Percentiles rank a stretch among this genome's conserved stretches.
Evolutionary conservation across 2,888 invertebrate genomes (phyloP).

Genomic region (Coelinius sp.): DNA sequence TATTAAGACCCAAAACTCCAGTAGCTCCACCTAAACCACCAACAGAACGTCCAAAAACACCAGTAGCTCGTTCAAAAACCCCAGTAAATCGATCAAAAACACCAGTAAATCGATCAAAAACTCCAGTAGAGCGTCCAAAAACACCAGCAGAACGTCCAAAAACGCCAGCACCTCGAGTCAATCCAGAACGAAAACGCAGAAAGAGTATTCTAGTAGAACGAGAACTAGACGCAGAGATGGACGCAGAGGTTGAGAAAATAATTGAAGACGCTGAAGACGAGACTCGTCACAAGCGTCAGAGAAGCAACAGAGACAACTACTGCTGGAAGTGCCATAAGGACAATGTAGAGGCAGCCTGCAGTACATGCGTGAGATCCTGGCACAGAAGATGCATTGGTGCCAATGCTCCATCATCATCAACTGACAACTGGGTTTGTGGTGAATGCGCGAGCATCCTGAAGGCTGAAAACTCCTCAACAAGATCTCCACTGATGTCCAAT

Average conservation of each 20-base stretch:
- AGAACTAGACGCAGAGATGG: background rate
- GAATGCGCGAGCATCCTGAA: conserved; percentile 84
- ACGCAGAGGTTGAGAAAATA: conserved; percentile 37
- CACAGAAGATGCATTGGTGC: conserved; percentile 83
- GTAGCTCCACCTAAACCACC: background rate
- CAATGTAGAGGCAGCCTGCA: conserved; percentile 77
- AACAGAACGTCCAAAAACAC: too few relatives aligned
- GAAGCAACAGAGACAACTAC: conserved; percentile 72
- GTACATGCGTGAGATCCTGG: conserved; percentile 79
- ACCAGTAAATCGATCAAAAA: too few relatives aligned
- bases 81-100: too few relatives aligned
- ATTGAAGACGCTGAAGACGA: conserved; percentile 46
- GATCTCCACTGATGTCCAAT: conserved; percentile 81
- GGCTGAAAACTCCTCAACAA: conserved; percentile 81
- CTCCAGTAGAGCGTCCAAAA: too few relatives aligned
- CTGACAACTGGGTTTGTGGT: conserved; percentile 87
- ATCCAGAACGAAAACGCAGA: too few relatives aligned
- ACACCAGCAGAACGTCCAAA: too few relatives aligned
- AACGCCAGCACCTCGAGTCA: too few relatives aligned
- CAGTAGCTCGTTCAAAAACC: too few relatives aligned
- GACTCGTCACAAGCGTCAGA: conserved; percentile 57
- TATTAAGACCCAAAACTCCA: background rate
- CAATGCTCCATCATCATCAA: conserved; percentile 70
- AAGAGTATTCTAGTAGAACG: too few relatives aligned
- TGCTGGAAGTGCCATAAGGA: conserved; percentile 94